phyloP scores from a whole-genome alignment of 2,888 invertebrate species.

The Aelia acuminata region DNA sequence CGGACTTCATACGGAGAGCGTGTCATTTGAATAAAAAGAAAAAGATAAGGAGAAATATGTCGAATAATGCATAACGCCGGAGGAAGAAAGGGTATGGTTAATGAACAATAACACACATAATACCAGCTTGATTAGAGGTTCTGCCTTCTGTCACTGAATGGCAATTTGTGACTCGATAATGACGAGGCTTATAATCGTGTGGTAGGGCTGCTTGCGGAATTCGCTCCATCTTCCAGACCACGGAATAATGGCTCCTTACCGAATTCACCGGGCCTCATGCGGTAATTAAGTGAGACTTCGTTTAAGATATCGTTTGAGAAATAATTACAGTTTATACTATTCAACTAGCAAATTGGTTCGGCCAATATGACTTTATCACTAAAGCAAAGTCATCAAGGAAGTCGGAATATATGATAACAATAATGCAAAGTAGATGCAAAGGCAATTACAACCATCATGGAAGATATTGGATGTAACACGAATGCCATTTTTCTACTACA shows the following conservation, averaged over 20 bases:
- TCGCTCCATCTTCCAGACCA: neutral
- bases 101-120: neutral
- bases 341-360: neutral
- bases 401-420: too few species aligned
- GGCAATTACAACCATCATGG: too few species aligned
- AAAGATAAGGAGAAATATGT: constrained; percentile 29
- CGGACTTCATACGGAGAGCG: neutral
- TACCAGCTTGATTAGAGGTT: neutral
- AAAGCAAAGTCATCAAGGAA: neutral
- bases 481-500: too few species aligned
- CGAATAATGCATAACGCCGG: neutral
- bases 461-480: too few species aligned
- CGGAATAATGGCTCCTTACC: neutral
- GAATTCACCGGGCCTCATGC: neutral
- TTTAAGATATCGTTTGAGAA: neutral
- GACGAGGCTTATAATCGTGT: constrained; percentile 15
- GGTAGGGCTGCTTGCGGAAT: neutral
- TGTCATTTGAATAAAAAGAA: neutral
- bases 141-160: constrained; percentile 24
- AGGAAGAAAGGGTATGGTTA: neutral
- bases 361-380: neutral
- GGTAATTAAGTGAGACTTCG: neutral
- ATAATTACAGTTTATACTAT: neutral
- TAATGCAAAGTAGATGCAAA: too few species aligned
- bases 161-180: constrained; percentile 20